Evolutionary conservation across 1,140 invertebrate genomes (phyloP), one percentile per base, ranked within the genome.

Genomic region (Cecropterus lyciades): DNA sequence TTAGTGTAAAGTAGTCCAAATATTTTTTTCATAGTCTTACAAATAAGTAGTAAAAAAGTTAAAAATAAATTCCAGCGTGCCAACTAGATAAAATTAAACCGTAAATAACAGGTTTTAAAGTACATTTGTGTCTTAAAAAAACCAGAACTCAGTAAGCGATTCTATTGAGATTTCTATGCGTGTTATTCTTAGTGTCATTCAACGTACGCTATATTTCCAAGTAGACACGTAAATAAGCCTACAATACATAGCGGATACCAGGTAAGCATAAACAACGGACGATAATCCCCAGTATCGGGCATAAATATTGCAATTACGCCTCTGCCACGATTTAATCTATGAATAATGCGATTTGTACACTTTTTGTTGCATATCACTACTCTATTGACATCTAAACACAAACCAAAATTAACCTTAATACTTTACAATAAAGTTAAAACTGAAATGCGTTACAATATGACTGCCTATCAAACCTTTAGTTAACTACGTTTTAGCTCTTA

Each of bases 241-340:
- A 14, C 24, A 30, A n/a, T 13, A 37, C 24, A 43, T 43, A 43
- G 40, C 15, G 20, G 10, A 37, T 48, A 30, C 14, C 56, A 60
- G 56, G 56, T 48, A 48, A 15, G 24, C 56, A 48, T 48, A 60
- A 60, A 33, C 56, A 62, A 62, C 16, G 57, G 33, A 14, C 11
- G 30, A 51, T 63, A 51, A 52, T 63, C 59, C 59, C 11, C 48
- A 52, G 30, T 51, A 63, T 63, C 59, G n/a, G 37, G 17, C 46
- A 52, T 63, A 63, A 63, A 52, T 63, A 63, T 63, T 63, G 59
- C 48, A 63, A 63, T 63, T 52, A 52, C 37, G 48, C 33, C 56
- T 63, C 59, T 63, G 59, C 51, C 59, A 45, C 59, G 59, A 63
- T 63, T 63, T 63, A 63, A 63, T 63, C 59, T 63, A 63, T 63